Percentiles rank a stretch among this genome's conserved stretches.
Evolutionary conservation across 2,113 vertebrate genomes (phyloP).

Genomic region (Tragelaphus scriptus): DNA sequence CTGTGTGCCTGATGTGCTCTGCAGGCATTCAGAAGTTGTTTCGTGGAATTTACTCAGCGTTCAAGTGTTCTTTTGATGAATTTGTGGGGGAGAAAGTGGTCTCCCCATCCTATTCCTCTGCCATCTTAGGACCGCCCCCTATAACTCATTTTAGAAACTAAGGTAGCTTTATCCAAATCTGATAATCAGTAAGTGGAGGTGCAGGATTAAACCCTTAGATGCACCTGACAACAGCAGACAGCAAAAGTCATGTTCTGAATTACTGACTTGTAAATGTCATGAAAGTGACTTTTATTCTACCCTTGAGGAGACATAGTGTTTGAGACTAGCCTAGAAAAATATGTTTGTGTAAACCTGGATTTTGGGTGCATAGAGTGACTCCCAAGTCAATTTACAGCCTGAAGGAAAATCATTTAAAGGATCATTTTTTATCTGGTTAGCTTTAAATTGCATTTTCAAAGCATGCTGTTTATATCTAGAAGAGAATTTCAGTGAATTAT

Average conservation of each 20-base stretch:
- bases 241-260: neutral
- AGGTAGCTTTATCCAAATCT: neutral
- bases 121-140: too few species aligned
- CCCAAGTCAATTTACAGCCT: constrained; percentile 33
- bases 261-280: neutral
- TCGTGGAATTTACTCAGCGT: too few species aligned
- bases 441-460: constrained; percentile 60
- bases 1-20: too few species aligned
- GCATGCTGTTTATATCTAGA: neutral
- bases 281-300: constrained; percentile 19
- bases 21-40: too few species aligned
- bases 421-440: constrained; percentile 47
- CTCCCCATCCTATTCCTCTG: too few species aligned
- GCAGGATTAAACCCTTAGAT: neutral
- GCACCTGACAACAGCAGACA: neutral
- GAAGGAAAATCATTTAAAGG: constrained; percentile 35
- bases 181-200: neutral
- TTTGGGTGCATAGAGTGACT: neutral
- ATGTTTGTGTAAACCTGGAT: constrained; percentile 5
- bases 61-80: too few species aligned
- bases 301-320: neutral
- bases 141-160: neutral
- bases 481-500: constrained; percentile 51
- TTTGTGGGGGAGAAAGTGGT: too few species aligned
- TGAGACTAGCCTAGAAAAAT: constrained; percentile 12